Conservation (phyloP, 2,113 vertebrate species). For the Leucopsar rothschildi region DNA sequence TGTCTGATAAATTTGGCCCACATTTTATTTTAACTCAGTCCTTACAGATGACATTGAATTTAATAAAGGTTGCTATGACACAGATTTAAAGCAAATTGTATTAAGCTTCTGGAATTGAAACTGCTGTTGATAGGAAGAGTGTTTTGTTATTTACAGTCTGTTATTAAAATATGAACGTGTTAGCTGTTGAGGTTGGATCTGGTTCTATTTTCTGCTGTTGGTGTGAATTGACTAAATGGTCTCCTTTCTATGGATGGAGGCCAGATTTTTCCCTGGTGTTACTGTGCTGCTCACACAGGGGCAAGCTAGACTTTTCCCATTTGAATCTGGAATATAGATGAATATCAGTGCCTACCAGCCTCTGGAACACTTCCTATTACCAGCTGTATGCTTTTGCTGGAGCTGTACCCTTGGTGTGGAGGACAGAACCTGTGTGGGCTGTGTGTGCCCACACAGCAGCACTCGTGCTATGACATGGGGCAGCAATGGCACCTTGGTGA, state of each 20-base stretch:
- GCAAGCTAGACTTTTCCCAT: neutral
- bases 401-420: neutral
- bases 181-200: neutral
- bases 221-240: neutral
- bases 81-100: neutral
- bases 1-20: constrained; percentile 4
- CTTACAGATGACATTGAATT: constrained; percentile 40
- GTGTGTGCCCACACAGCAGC: neutral
- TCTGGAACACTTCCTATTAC: neutral
- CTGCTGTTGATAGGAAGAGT: neutral
- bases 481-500: neutral
- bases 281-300: neutral
- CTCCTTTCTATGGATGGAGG: neutral
- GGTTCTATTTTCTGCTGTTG: neutral
- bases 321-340: neutral
- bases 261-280: neutral
- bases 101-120: neutral
- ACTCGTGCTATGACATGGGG: neutral
- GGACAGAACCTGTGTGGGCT: neutral
- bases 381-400: neutral
- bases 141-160: neutral
- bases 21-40: constrained; percentile 22
- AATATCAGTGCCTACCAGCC: neutral
- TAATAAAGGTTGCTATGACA: constrained; percentile 18
- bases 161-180: neutral